Percentiles rank a stretch among this genome's conserved stretches.
These are phyloP conservation scores for Aricia agestis DNA, from an alignment of 1,140 invertebrate species.

Conservation along the genomic window DNA sequence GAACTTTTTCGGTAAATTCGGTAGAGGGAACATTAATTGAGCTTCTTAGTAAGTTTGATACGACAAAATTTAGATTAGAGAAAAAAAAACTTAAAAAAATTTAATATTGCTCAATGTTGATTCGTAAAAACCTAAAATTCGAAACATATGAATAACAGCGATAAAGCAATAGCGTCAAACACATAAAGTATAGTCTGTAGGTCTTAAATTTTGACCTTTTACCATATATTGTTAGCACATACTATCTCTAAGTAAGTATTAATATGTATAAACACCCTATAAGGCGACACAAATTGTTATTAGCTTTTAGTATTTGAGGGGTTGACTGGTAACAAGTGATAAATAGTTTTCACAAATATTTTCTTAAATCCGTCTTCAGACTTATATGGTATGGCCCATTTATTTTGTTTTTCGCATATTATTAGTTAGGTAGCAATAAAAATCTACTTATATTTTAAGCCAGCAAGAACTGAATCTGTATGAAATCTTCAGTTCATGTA, in stretches of 20 bases:
- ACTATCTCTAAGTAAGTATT: neutral
- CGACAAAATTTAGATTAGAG: too few relatives aligned
- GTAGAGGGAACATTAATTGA: too few relatives aligned
- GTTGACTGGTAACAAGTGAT: neutral
- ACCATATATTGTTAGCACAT: neutral
- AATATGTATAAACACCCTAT: neutral
- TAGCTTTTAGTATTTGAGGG: neutral
- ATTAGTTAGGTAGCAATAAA: too few relatives aligned
- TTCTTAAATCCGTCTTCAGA: neutral
- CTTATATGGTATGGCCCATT: neutral
- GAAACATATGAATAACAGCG: too few relatives aligned
- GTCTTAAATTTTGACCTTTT: neutral
- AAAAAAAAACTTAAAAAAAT: too few relatives aligned
- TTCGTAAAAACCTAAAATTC: neutral
- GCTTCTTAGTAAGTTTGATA: neutral
- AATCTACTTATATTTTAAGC: too few relatives aligned
- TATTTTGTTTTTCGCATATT: neutral
- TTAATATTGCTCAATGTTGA: neutral
- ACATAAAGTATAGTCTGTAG: neutral
- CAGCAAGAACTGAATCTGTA: too few relatives aligned
- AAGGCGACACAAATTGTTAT: neutral
- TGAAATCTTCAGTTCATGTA: too few relatives aligned
- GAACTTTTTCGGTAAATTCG: too few relatives aligned
- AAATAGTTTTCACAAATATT: neutral
- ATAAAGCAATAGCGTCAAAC: neutral